A percentile compares a stretch with the other conserved stretches of the same genome.
Conservation (phyloP, 2,888 invertebrate species). For the Drosophila koepferae region DNA sequence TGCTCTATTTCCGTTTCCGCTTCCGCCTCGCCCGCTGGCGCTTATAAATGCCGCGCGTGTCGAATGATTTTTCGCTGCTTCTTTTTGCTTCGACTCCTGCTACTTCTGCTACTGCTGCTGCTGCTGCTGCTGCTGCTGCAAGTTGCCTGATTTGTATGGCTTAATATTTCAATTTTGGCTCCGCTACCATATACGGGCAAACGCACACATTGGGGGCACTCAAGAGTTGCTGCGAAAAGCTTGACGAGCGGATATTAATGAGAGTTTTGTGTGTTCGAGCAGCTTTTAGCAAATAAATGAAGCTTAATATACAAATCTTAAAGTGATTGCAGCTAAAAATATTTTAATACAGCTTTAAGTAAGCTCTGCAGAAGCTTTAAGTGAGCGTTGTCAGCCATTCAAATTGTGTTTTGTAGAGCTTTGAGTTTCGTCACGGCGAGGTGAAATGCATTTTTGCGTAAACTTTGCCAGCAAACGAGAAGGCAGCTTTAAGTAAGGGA, state of each 20-base stretch:
- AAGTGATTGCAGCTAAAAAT: neutral
- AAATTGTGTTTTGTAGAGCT: neutral
- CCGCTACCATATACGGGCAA: conserved; percentile 15
- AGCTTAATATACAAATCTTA: neutral
- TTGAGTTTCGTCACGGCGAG: neutral
- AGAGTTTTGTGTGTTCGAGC: neutral
- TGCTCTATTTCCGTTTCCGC: conserved; percentile 67
- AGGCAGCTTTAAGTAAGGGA: no score
- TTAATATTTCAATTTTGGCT: conserved; percentile 73
- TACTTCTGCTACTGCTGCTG: neutral
- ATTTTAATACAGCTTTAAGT: neutral
- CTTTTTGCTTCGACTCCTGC: neutral
- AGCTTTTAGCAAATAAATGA: neutral
- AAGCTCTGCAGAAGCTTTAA: neutral
- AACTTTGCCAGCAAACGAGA: no score
- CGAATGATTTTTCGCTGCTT: conserved; percentile 47
- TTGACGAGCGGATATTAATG: neutral
- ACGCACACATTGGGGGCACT: conserved; percentile 28
- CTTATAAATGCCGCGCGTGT: conserved; percentile 70
- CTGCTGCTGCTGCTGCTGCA: conserved; percentile 20
- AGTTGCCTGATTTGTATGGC: conserved; percentile 71
- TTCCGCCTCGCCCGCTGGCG: conserved; percentile 28
- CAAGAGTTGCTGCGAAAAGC: conserved; percentile 2
- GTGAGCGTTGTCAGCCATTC: no score
- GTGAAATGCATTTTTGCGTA: neutral